Evolutionary conservation across 2,797 vertebrate genomes (phyloP), one percentile per base, ranked within the genome.

Genomic region (Spheniscus humboldti): DNA sequence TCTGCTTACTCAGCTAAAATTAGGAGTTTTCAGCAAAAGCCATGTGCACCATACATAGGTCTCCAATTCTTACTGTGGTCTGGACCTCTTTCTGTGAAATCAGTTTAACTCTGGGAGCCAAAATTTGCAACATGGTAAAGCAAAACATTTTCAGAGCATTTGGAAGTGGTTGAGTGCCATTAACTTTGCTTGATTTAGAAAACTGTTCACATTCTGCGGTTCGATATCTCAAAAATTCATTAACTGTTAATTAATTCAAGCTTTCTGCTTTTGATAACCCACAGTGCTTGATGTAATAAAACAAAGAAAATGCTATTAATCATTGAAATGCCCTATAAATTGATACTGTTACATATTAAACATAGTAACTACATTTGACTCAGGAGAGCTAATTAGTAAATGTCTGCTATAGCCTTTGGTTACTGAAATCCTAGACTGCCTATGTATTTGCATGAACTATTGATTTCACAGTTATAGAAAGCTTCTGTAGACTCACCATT

Each of bases 191-290:
- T 77, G 72, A 69, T 77, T 93, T 76, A 90, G 60, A 74, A 86
- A 88, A 57, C 31, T 48, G 17, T 81, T 95, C 63, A 68, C 52
- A 72, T 87, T 86, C 48, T 81, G 55, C 19, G 23, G 43, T 75
- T 88, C 64, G 85, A 3, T 85, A 91, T 63, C 50, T 85, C 31
- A 94, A 86, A 95, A 86, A 78, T 69, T 92, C 45, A 89, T 94
- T 89, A 94, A 50, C 88, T 66, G 30, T 60, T 72, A 88, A 94
- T 92, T 90, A 92, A 91, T 80, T 92, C 63, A 93, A 68, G 64
- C 18, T 63, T 90, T 92, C 72, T 78, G 15, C 23, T 90, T 88
- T 75, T 89, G 77, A 81, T 88, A 88, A 81, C 13, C n/a, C 80
- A 48, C 33, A 39, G 15, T 62, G 18, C 35, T 52, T 74, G 60